Evolutionary conservation across 1,140 invertebrate species (phyloP).

Genomic region (Cyrtorhinus lividipennis): DNA sequence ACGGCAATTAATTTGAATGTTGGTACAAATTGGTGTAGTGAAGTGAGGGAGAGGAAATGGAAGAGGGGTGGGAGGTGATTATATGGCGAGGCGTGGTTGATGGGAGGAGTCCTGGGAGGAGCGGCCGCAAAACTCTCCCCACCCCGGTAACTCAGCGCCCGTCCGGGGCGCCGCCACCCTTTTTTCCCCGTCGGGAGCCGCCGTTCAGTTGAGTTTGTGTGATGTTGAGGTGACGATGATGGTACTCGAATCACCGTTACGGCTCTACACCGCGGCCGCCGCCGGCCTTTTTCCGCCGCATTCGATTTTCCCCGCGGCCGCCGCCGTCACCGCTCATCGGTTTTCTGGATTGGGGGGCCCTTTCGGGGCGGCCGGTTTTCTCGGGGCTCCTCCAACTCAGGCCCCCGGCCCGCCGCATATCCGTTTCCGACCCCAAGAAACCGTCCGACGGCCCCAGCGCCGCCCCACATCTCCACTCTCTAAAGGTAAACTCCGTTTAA

Average conservation of each 20-base stretch:
- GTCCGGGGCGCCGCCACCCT: no score
- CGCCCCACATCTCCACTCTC: conserved; percentile 1
- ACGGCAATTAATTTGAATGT: conserved; percentile 12
- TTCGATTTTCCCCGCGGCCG: conserved; percentile 1
- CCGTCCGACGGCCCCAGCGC: background rate
- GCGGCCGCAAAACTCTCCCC: background rate
- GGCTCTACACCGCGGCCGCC: conserved; percentile 2
- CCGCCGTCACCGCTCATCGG: background rate
- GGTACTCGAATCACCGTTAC: conserved; percentile 10
- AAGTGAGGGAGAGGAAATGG: background rate
- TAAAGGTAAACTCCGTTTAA: background rate
- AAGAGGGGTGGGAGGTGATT: background rate
- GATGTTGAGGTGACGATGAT: conserved; percentile 13
- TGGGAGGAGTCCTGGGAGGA: background rate
- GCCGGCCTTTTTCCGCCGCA: conserved; percentile 8
- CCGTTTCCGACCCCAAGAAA: conserved; percentile 4
- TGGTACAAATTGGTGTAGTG: conserved; percentile 11
- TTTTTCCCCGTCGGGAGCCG: background rate
- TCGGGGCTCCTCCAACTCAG: background rate
- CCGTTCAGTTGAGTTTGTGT: conserved; percentile 1
- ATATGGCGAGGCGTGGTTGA: background rate
- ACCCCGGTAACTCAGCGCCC: background rate
- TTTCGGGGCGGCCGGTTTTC: background rate
- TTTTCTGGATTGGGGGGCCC: background rate
- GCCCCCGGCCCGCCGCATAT: background rate